These are phyloP conservation scores for Lamprologus tigripictilis DNA, from an alignment of 2,113 vertebrate genomes.

Conservation along the genomic window DNA sequence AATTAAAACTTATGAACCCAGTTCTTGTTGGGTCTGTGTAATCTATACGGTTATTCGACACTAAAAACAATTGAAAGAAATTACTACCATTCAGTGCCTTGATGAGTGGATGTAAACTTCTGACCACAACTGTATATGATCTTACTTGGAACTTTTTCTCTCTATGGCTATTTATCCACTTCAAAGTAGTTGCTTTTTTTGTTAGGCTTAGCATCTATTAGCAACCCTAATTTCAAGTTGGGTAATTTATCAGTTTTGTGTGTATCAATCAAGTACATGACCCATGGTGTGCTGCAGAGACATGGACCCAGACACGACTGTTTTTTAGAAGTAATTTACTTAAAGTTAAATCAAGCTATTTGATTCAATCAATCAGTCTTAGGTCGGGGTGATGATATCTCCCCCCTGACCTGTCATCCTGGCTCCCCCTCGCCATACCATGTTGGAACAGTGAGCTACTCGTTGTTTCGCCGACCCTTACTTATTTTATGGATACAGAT, in stretches of 20 bases:
- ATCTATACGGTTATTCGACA: background rate
- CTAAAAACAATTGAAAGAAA: background rate
- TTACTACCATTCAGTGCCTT: background rate
- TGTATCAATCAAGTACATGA: background rate
- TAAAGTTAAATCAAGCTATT: background rate
- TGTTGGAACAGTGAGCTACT: background rate
- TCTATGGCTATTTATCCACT: background rate
- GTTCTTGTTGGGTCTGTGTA: background rate
- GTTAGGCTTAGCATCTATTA: background rate
- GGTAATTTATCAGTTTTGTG: accelerated
- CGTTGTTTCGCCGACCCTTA: accelerated
- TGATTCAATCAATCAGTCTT: accelerated
- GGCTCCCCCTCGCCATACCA: background rate
- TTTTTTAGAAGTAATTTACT: background rate
- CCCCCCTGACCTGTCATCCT: background rate
- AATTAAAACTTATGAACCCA: background rate
- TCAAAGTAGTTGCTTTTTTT: background rate
- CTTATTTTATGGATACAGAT: background rate
- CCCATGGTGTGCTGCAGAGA: background rate
- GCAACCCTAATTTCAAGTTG: background rate
- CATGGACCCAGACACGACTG: background rate
- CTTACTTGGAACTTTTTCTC: background rate
- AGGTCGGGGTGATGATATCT: accelerated
- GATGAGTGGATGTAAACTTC: background rate
- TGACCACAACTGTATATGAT: background rate